Base-by-base conservation (phyloP, 2,113 vertebrate genomes). In the Probosciger aterrimus region DNA sequence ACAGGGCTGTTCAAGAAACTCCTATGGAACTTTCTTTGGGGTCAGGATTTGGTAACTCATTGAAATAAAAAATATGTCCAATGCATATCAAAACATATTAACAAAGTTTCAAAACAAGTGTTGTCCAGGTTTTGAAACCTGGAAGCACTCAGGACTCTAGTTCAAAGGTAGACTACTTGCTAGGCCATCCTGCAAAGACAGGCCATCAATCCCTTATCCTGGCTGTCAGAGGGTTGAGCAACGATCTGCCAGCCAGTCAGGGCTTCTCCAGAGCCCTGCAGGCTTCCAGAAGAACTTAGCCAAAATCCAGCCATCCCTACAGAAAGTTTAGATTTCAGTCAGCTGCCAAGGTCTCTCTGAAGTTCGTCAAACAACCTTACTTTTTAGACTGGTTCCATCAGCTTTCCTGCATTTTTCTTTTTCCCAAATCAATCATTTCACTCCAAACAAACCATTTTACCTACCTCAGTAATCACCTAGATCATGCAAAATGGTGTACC, bases 141-240 rank as follows among this genome's bases (percentile, higher is more conserved):
- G 83, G 83, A 89, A 91, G 62, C 81, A 86, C 69, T 62, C 77
- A 95, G 91, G 81, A 87, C 93, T 91, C 85, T 65, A 92, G 80
- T 92, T 96, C 88, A 96, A 96, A 96, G 80, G 88, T 93, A 87
- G 73, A 33, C 82, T 94, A 71, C 80, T 92, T 94, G 80, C 93
- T 95, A 81, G 88, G 83, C 80, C 74, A 90, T 62, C 62, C 52
- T 94, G 60, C 43, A 93, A 57, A 46, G 80, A 94, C 23, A 87
- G 74, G 37, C 73, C 77, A 90, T 94, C 86, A 95, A 18, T 78
- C 80, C 70, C 88, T 49, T 55, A 60, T 49, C 30, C 91, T 89
- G 77, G 74, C 86, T 86, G 55, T 43, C 5, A 0, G 79, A 82
- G 65, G 47, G 27, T 65, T 92, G 91, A 91, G 86, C 93, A 96